Conservation (phyloP, 2,888 invertebrate genomes). For the Drosophila sordidula region DNA sequence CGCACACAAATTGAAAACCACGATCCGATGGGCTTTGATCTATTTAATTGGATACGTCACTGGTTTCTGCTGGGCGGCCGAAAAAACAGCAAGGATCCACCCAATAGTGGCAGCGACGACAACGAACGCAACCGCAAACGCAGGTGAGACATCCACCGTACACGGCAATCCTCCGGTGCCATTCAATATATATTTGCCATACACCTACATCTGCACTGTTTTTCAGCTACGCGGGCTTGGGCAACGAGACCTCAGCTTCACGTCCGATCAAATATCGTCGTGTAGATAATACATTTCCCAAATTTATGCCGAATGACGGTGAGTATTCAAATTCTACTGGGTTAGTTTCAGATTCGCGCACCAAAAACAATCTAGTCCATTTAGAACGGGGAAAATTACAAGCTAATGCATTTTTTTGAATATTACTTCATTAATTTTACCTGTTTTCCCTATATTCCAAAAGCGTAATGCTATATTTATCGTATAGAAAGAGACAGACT, state of each 20-base stretch:
- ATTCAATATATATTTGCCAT: not conserved
- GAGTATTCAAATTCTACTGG: constrained; percentile 14
- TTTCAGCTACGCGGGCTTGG: constrained; percentile 12
- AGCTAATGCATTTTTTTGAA: too few relatives aligned
- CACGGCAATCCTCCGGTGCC: not conserved
- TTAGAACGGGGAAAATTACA: not conserved
- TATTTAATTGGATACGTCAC: constrained; percentile 67
- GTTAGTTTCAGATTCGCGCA: too few relatives aligned
- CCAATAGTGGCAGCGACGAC: constrained; percentile 10
- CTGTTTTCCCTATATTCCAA: too few relatives aligned
- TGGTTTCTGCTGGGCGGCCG: constrained; percentile 44
- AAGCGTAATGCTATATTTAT: too few relatives aligned
- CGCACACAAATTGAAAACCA: constrained; percentile 12
- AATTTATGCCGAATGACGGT: constrained; percentile 65
- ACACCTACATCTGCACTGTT: not conserved
- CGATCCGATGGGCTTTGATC: constrained; percentile 82
- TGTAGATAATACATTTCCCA: constrained; percentile 69
- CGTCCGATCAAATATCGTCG: constrained; percentile 60
- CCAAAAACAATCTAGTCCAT: too few relatives aligned
- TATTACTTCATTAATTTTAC: too few relatives aligned
- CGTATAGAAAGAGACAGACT: too few relatives aligned
- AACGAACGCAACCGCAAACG: constrained; percentile 27
- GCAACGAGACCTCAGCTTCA: constrained; percentile 4
- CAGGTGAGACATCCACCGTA: constrained; percentile 17
- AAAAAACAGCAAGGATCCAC: constrained; percentile 48